These are phyloP conservation scores for Condylura cristata DNA, from an alignment of 2,113 vertebrate species.

Conservation along the genomic window DNA sequence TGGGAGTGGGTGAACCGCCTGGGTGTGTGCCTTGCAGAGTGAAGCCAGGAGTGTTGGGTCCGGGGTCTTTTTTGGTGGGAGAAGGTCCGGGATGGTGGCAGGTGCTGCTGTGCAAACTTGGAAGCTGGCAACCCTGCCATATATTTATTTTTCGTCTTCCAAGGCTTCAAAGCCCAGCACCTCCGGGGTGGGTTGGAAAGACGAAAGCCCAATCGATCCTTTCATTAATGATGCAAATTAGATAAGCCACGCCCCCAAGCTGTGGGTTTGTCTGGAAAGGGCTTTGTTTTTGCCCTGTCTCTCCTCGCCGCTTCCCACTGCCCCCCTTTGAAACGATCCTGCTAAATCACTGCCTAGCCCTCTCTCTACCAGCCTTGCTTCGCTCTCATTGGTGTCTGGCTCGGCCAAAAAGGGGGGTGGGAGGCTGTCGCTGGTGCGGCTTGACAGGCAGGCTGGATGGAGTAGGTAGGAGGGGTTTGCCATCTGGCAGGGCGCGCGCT, in stretches of 20 bases:
- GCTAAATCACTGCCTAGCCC: conserved; percentile 58
- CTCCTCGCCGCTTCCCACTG: conserved; percentile 41
- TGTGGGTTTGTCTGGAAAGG: neutral
- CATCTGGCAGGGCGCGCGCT: conserved; percentile 69
- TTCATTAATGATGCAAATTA: conserved; percentile 68
- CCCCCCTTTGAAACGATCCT: conserved; percentile 41
- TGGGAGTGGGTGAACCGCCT: neutral
- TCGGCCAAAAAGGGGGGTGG: conserved; percentile 68
- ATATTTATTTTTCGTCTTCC: neutral
- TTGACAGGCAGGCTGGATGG: conserved; percentile 72
- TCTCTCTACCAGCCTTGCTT: conserved; percentile 43
- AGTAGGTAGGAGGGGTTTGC: conserved; percentile 79
- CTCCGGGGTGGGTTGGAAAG: conserved; percentile 18
- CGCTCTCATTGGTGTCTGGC: conserved; percentile 65
- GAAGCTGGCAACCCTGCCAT: conserved; percentile 39
- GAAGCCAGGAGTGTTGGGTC: neutral
- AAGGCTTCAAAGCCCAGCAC: neutral
- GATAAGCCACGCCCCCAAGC: conserved; percentile 61
- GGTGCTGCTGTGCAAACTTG: conserved; percentile 74
- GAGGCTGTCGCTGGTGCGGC: conserved; percentile 66
- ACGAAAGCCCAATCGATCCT: conserved; percentile 33
- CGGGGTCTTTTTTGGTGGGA: neutral
- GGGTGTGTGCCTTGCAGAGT: neutral
- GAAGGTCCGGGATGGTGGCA: conserved; percentile 33
- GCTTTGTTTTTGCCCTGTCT: conserved; percentile 69